These are phyloP conservation scores for Bergia sp. DNA, from an alignment of 92 coral and sea anemone species.

Conservation along the genomic window DNA sequence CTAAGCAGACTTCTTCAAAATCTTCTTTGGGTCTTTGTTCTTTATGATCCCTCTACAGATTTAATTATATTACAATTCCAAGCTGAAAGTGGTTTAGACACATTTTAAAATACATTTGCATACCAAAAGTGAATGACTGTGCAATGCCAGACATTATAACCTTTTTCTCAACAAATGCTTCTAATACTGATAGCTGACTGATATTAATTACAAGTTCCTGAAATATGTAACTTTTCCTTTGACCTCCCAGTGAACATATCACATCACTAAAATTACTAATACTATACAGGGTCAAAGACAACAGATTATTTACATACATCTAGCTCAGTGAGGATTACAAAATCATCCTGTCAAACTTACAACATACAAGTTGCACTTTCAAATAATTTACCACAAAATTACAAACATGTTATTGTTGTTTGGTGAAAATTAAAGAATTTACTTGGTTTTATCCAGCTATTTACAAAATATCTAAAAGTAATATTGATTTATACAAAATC, in stretches of 20 bases:
- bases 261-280: background rate
- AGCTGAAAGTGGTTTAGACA: background rate
- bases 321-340: background rate
- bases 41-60: background rate
- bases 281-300: slow-evolving; percentile 6
- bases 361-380: background rate
- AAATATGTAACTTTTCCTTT: background rate
- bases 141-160: background rate
- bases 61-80: background rate
- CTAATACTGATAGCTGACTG: background rate
- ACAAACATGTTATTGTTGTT: background rate
- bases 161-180: background rate
- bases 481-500: background rate
- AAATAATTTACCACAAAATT: background rate
- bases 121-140: background rate
- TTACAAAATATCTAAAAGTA: background rate
- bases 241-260: slow-evolving; percentile 3
- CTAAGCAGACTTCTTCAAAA: background rate
- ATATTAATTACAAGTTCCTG: background rate
- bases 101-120: background rate
- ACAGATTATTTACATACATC: slow-evolving; percentile 14
- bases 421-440: background rate
- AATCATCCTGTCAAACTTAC: background rate
- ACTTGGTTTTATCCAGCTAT: background rate
- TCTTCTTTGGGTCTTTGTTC: background rate